Percentiles rank a stretch among this genome's conserved stretches.
Conservation (phyloP, 1,140 invertebrate species). For the Diplogasteroides magnus region DNA sequence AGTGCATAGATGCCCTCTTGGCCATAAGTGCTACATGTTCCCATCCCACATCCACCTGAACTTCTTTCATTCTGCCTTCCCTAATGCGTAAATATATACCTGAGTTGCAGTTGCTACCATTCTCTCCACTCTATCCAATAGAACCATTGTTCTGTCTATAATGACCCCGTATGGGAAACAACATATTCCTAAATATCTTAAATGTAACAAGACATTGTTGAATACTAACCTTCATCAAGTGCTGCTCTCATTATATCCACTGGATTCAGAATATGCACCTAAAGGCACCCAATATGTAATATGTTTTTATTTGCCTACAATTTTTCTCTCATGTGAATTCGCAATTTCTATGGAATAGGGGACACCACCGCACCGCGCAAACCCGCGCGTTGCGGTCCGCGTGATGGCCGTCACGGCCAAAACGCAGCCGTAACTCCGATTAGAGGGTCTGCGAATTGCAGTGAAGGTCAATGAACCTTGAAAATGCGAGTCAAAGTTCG, state of each 20-base stretch:
- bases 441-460: too few species aligned
- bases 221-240: conserved; percentile 49
- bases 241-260: conserved; percentile 51
- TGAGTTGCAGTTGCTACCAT: conserved; percentile 27
- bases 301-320: too few species aligned
- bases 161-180: conserved; percentile 53
- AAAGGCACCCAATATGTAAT: too few species aligned
- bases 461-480: too few species aligned
- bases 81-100: neutral
- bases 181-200: conserved; percentile 36
- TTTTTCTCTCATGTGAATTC: too few species aligned
- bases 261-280: conserved; percentile 52
- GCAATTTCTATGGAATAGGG: too few species aligned
- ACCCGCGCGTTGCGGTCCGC: too few species aligned
- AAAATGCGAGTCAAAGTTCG: too few species aligned
- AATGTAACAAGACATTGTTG: neutral
- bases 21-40: conserved; percentile 43
- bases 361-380: too few species aligned
- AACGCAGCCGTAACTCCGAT: too few species aligned
- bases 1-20: conserved; percentile 43
- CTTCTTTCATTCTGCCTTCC: conserved; percentile 3
- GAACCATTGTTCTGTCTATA: conserved; percentile 42
- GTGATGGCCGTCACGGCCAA: too few species aligned
- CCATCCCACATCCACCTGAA: conserved; percentile 35
- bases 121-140: conserved; percentile 40